Evolutionary conservation across 2,113 vertebrate genomes (phyloP), one percentile per base, ranked within the genome.

Genomic region (Astur gentilis): DNA sequence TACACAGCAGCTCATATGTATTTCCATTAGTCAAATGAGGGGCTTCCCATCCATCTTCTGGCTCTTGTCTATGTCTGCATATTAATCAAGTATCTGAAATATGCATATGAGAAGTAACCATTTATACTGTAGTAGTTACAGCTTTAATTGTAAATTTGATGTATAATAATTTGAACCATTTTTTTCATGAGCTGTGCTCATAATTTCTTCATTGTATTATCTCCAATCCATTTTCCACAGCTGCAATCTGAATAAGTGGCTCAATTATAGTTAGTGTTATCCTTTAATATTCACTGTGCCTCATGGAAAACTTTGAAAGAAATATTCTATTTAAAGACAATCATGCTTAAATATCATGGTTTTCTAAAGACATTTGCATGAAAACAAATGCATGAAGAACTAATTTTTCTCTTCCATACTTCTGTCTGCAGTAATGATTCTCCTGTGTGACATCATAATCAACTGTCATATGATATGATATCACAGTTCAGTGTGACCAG

Each of bases 231-330:
- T 97, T 95, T 95, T 96, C 88, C 79, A 55, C 96, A 97, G 95
- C 96, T 97, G 93, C 95, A 94, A 69, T 96, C 77, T 97, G 96
- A 97, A 76, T 96, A 96, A 98, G 90, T 94, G 82, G 36, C 93
- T 96, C 95, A 97, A 93, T 97, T 97, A 92, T 47, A 88, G 90
- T 93, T 89, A 64, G 78, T 64, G 58, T 94, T 96, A 90, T 87
- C 89, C 92, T 97, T 96, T 87, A 97, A 96, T 96, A 92, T 89
- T 95, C 86, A 67, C 72, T 83, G 57, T 95, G 93, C 79, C 83
- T 97, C 86, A 75, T 92, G 93, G 82, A 96, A 97, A 96, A 97
- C 89, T 92, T 97, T 54, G 86, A 87, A 93, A 95, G 87, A 87
- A 87, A 91, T 95, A 75, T 92, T 93, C 50, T 93, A n/a, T 96